Evolutionary conservation across 2,888 invertebrate species (phyloP).

Genomic region (Cybosia mesomella): DNA sequence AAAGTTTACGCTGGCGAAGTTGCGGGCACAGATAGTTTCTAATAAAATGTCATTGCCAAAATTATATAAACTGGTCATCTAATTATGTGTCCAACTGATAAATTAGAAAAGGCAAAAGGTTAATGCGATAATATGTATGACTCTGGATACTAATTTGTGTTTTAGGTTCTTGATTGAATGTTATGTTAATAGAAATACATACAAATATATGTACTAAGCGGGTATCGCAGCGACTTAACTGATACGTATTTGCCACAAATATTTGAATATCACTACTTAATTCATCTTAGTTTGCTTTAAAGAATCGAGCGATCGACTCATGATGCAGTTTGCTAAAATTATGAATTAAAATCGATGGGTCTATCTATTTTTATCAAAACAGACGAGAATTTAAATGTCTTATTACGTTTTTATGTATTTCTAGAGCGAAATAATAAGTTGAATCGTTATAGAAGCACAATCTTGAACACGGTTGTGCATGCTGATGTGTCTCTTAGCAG

Average conservation of each 20-base stretch:
- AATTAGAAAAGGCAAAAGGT: conserved; percentile 7
- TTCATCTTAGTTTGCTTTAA: neutral
- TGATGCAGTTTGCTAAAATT: neutral
- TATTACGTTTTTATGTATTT: conserved; percentile 1
- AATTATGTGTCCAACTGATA: neutral
- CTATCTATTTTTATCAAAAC: neutral
- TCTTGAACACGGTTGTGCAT: neutral
- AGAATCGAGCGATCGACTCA: neutral
- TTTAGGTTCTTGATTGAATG: too few species aligned
- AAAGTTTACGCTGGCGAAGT: too few species aligned
- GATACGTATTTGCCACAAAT: too few species aligned
- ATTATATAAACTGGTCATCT: neutral
- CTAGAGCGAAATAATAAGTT: neutral
- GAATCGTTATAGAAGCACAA: neutral
- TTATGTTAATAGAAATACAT: too few species aligned
- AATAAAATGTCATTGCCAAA: neutral
- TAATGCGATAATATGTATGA: too few species aligned
- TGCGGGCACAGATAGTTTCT: too few species aligned
- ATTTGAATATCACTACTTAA: neutral
- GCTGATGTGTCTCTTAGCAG: neutral
- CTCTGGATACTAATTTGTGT: too few species aligned
- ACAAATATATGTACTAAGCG: neutral
- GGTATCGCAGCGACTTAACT: neutral
- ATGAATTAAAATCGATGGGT: neutral
- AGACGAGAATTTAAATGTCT: neutral